These are phyloP conservation scores for Elysia crispata DNA, from an alignment of 2,888 invertebrate species.

Conservation along the genomic window DNA sequence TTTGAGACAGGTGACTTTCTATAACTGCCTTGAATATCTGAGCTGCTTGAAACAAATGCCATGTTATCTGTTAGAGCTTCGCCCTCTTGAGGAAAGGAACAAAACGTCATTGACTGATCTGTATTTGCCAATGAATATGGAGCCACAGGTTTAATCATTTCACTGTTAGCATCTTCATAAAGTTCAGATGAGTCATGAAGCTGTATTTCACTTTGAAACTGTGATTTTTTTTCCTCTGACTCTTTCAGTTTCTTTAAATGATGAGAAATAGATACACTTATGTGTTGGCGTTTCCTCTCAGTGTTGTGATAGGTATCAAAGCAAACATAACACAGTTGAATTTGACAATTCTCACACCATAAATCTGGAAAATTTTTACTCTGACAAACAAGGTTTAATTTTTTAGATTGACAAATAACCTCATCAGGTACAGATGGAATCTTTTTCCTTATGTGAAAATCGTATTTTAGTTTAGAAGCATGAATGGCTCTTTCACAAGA, in stretches of 20 bases:
- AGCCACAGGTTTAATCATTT: conserved; percentile 64
- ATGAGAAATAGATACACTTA: conserved; percentile 55
- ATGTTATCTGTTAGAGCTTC: conserved; percentile 43
- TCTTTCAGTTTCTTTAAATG: conserved; percentile 51
- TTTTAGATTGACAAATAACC: conserved; percentile 68
- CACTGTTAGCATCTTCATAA: conserved; percentile 50
- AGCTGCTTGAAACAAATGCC: conserved; percentile 52
- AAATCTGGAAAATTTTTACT: conserved; percentile 76
- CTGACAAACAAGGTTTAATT: conserved; percentile 59
- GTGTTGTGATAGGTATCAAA: conserved; percentile 66
- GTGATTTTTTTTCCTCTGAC: conserved; percentile 53
- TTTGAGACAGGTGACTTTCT: conserved; percentile 53
- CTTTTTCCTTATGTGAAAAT: conserved; percentile 71
- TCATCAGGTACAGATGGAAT: conserved; percentile 66
- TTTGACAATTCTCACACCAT: conserved; percentile 72
- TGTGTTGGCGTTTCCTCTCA: conserved; percentile 54
- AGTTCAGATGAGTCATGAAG: conserved; percentile 49
- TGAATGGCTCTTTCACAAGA: conserved; percentile 75
- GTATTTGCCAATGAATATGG: conserved; percentile 57
- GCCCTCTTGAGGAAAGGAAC: conserved; percentile 67
- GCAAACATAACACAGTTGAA: conserved; percentile 74
- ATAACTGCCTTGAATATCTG: conserved; percentile 62
- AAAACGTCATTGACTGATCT: conserved; percentile 69
- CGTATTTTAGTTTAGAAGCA: conserved; percentile 65
- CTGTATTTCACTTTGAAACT: conserved; percentile 50